Evolutionary conservation across 2,113 vertebrate species (phyloP), one percentile per base, ranked within the genome.

Genomic region (Jaculus jaculus): DNA sequence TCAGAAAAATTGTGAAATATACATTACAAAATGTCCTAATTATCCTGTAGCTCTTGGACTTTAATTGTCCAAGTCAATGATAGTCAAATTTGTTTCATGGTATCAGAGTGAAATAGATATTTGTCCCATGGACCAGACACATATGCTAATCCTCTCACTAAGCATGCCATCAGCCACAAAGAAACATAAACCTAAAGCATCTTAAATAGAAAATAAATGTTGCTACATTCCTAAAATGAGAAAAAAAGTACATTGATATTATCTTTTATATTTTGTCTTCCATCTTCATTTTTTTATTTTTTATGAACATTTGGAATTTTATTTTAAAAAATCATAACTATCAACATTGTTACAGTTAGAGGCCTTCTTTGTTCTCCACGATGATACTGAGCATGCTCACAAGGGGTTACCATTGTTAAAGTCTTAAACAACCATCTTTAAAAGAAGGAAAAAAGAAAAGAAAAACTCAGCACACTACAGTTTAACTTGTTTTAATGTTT

Each of bases 401-500:
- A 96, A 93, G 86, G 96, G 95, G 89, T 94, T 97, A 96, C 96
- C 96, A 87, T 34, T 86, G 92, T 95, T 96, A 92, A n/a, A 95
- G 86, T 93, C 77, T 96, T n/a, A n/a, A n/a, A n/a, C n/a, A n/a
- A n/a, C n/a, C n/a, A n/a, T n/a, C n/a, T n/a, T n/a, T n/a, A n/a
- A 94, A 97, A 96, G 60, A 74, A 93, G n/a, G 80, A 68, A 96
- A 96, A 32, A 66, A n/a, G n/a, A n/a, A n/a, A n/a, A n/a, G n/a
- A 95, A 97, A 54, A 98, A 97, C 96, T 98, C 97, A 0, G 96
- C 97, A 98, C 97, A 96, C 98, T 98, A 98, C 98, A 97, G 90
- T 98, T 98, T 97, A 98, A 98, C 97, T 98, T 97, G 97, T 96
- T 98, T 98, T 98, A 98, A 98, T 98, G 98, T 98, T 97, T 97